These are phyloP conservation scores for Bradypus variegatus DNA, from an alignment of 2,797 vertebrate species.

Conservation along the genomic window DNA sequence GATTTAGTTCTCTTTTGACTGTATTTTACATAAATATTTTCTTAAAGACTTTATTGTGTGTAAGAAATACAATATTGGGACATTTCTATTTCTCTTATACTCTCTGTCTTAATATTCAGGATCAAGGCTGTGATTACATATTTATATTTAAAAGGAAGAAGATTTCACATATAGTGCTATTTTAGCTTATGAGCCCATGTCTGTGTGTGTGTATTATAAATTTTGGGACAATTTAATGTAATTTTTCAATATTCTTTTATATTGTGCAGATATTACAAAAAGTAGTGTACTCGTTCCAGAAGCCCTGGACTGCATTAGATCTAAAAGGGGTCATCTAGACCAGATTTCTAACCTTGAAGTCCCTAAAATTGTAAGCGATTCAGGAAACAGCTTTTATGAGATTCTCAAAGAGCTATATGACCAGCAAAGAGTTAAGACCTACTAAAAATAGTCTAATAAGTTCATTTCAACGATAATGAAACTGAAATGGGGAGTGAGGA, in stretches of 20 bases:
- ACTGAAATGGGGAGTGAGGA: neutral
- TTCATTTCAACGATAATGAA: neutral
- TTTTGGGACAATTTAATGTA: neutral
- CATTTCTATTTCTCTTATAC: neutral
- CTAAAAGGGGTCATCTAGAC: neutral
- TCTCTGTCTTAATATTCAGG: neutral
- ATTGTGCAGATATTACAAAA: neutral
- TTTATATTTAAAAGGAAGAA: neutral
- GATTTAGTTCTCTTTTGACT: slow-evolving; percentile 5
- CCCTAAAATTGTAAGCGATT: neutral
- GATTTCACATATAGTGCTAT: neutral
- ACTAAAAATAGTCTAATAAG: neutral
- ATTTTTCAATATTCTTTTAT: neutral
- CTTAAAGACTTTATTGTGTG: slow-evolving; percentile 9
- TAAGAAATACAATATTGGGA: neutral
- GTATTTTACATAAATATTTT: neutral
- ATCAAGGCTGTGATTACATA: neutral
- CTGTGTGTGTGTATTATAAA: neutral
- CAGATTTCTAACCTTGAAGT: slow-evolving; percentile 15
- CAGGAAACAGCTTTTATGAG: neutral
- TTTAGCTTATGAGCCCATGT: neutral
- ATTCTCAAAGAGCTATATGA: neutral
- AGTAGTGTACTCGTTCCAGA: neutral
- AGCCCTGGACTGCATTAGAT: neutral
- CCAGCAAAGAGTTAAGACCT: neutral